These are phyloP conservation scores for Drosophila ambigua DNA, from an alignment of 1,140 invertebrate genomes.

Conservation along the genomic window DNA sequence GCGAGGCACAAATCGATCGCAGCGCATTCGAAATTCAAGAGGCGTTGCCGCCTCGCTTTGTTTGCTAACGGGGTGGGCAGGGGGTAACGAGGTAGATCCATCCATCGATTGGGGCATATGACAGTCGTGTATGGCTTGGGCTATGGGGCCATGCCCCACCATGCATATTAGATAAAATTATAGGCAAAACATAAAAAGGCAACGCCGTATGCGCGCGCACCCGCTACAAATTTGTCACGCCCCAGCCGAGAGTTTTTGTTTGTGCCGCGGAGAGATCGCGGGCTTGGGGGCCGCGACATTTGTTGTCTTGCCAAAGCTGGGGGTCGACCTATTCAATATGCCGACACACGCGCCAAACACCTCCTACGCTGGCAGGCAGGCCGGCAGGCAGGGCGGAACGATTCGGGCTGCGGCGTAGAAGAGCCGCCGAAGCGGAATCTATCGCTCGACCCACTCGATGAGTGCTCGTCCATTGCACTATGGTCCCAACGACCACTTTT, in stretches of 20 bases:
- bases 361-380: conserved; percentile 58
- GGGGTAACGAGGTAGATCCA: conserved; percentile 7
- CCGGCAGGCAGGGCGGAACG: neutral
- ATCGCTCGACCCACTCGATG: conserved; percentile 63
- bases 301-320: conserved; percentile 68
- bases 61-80: conserved; percentile 59
- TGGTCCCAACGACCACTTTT: too few relatives aligned
- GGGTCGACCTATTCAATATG: conserved; percentile 80
- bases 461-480: conserved; percentile 70
- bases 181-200: conserved; percentile 74
- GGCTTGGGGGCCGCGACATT: conserved; percentile 42
- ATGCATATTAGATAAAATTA: conserved; percentile 80
- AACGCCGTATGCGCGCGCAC: conserved; percentile 49
- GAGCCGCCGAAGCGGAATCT: conserved; percentile 15
- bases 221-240: conserved; percentile 69
- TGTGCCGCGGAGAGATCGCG: neutral
- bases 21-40: conserved; percentile 59
- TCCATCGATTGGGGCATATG: conserved; percentile 49
- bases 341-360: conserved; percentile 80
- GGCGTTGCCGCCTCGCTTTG: conserved; percentile 58
- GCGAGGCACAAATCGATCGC: conserved; percentile 42
- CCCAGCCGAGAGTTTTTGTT: conserved; percentile 24
- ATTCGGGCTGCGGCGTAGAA: conserved; percentile 32
- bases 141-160: conserved; percentile 30
- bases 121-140: conserved; percentile 10